phyloP scores from a whole-genome alignment of 1,140 invertebrate species.

The Drosophila lacertosa region DNA sequence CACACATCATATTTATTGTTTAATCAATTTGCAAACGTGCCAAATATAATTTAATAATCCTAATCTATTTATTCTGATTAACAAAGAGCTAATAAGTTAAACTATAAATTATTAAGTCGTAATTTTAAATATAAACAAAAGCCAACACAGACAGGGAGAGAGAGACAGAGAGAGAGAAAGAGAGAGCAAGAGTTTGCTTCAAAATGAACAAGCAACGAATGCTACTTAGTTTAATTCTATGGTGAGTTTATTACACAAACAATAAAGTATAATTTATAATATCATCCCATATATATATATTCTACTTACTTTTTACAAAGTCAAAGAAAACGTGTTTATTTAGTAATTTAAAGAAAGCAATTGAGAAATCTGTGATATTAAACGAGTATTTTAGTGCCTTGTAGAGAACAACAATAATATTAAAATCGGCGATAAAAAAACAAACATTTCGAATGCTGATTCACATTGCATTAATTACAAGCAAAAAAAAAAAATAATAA shows the following conservation, averaged over 20 bases:
- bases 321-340: no score
- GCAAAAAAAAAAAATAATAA: no score
- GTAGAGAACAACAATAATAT: no score
- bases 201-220: conserved; percentile 67
- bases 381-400: no score
- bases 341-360: no score
- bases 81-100: conserved; percentile 77
- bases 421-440: not conserved
- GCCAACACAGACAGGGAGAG: conserved; percentile 30
- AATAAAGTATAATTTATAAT: not conserved
- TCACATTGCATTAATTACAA: not conserved
- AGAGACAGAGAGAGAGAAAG: conserved; percentile 11
- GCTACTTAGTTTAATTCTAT: conserved; percentile 73
- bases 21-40: conserved; percentile 77
- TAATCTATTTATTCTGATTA: conserved; percentile 73
- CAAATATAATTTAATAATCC: conserved; percentile 75
- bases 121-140: conserved; percentile 62
- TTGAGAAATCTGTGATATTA: no score
- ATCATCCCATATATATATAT: not conserved
- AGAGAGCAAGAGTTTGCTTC: conserved; percentile 53
- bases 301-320: no score
- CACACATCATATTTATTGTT: conserved; percentile 70
- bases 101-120: conserved; percentile 78
- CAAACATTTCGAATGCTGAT: not conserved
- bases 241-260: conserved; percentile 52